Evolutionary conservation across 2,797 vertebrate genomes (phyloP).

Genomic region (Microctenopoma lineatum): DNA sequence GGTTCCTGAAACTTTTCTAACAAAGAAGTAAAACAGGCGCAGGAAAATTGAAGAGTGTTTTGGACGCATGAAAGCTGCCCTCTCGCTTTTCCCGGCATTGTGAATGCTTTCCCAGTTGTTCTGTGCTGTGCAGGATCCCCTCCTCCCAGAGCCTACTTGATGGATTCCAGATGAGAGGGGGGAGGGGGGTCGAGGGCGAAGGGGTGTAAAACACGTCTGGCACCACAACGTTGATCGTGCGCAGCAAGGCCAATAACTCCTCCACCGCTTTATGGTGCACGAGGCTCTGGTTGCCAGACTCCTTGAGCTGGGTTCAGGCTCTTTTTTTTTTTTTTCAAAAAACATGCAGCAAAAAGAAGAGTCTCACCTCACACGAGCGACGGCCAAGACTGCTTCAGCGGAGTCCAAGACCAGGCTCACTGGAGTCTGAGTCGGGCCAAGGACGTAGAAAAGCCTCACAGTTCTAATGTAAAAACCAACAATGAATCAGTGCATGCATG

Average conservation of each 20-base stretch:
- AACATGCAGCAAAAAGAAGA: slow-evolving; percentile 52
- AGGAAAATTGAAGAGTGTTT: slow-evolving; percentile 65
- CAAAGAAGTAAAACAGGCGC: slow-evolving; percentile 63
- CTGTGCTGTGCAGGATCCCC: slow-evolving; percentile 36
- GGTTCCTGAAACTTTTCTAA: slow-evolving; percentile 50
- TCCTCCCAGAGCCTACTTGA: slow-evolving; percentile 84
- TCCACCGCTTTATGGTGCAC: slow-evolving; percentile 85
- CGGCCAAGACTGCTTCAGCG: slow-evolving; percentile 38
- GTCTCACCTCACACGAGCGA: slow-evolving; percentile 20
- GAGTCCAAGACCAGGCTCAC: slow-evolving; percentile 20
- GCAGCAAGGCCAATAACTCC: slow-evolving; percentile 90
- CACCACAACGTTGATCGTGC: slow-evolving; percentile 88
- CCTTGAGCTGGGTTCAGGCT: slow-evolving; percentile 76
- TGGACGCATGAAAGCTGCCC: slow-evolving; percentile 68
- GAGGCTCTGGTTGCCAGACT: slow-evolving; percentile 77
- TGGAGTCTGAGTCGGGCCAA: slow-evolving; percentile 7
- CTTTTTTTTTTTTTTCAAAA: slow-evolving; percentile 38
- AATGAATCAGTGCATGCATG: neutral
- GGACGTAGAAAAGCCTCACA: neutral
- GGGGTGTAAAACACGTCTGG: slow-evolving; percentile 87
- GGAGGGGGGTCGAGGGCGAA: slow-evolving; percentile 63
- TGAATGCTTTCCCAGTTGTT: slow-evolving; percentile 84
- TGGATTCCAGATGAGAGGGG: slow-evolving; percentile 94
- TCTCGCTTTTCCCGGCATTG: slow-evolving; percentile 76
- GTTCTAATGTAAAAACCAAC: slow-evolving; percentile 2